Evolutionary conservation across 2,113 vertebrate genomes (phyloP), one percentile per base, ranked within the genome.

Genomic region (Leucopsar rothschildi): DNA sequence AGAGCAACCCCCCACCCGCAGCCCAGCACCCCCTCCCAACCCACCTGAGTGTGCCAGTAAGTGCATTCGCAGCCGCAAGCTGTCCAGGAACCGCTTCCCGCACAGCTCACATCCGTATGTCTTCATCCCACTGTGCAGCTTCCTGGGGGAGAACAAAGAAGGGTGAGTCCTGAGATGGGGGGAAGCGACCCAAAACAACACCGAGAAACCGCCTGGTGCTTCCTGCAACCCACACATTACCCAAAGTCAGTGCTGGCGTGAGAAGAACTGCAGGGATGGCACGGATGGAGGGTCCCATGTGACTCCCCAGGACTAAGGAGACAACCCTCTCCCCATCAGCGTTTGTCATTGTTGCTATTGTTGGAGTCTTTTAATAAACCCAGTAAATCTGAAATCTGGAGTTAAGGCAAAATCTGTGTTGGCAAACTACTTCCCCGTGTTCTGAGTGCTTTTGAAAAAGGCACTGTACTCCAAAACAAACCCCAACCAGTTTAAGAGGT

Each of bases 111-210:
- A 99, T 96, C 99, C 99, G 23, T 99, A 99, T 4, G 99, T 99
- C 98, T 99, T 99, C 98, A 99, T 99, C 56, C 99, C 99, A 64
- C 99, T 99, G 98, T 99, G 99, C 97, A 99, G 99, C 97, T 99
- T 99, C 98, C 99, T 99, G 96, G 61, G 92, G 73, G 81, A 93
- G 49, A 96, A 88, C 91, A 84, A 90, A 96, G 87, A 92, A 20
- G 93, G 83, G 73, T 97, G 60, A 97, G 79, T 50, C 57, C 33
- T 37, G 84, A 3, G 31, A 5, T 1, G 8, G 61, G 72, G 28
- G 28, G 5, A 50, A 47, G 29, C 6, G 17, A 21, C 8, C 79
- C 60, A 3, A 60, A 63, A 20, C 24, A 15, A 6, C 2, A 1
- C 10, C 0, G 2, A 16, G n/a, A n/a, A 61, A 10, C 15, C 0